Conservation (phyloP, 2,113 vertebrate species). For the Rhinopomastus cyanomelas region DNA sequence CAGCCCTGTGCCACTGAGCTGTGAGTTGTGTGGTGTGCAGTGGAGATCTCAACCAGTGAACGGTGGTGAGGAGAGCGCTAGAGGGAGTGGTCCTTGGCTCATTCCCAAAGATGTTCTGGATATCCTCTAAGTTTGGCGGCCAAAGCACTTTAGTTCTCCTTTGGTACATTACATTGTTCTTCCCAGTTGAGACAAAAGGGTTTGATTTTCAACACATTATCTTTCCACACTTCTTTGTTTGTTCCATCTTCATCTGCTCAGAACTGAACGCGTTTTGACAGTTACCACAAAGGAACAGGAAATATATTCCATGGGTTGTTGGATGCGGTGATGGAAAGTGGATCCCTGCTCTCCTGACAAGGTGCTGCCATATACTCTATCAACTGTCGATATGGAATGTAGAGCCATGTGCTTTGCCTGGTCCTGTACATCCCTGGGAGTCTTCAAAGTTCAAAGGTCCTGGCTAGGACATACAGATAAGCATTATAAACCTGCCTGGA, state of each 20-base stretch:
- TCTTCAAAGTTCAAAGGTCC: background rate
- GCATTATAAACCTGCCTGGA: no score
- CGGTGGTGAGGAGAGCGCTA: background rate
- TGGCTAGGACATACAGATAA: background rate
- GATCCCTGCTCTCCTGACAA: background rate
- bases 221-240: conserved; percentile 41
- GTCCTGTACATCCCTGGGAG: background rate
- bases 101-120: conserved; percentile 5
- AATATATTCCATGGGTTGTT: background rate
- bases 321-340: background rate
- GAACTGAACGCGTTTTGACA: conserved; percentile 53
- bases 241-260: conserved; percentile 1
- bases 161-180: conserved; percentile 44
- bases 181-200: conserved; percentile 38
- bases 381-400: background rate
- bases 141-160: conserved; percentile 45
- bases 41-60: background rate
- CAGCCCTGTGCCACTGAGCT: background rate
- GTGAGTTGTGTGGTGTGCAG: background rate
- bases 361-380: background rate
- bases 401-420: background rate
- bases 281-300: conserved; percentile 47
- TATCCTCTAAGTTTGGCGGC: conserved; percentile 25
- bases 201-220: conserved; percentile 62
- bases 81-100: background rate